These are phyloP conservation scores for Allolobophora icterica DNA, from an alignment of 2,888 invertebrate species.

Conservation along the genomic window DNA sequence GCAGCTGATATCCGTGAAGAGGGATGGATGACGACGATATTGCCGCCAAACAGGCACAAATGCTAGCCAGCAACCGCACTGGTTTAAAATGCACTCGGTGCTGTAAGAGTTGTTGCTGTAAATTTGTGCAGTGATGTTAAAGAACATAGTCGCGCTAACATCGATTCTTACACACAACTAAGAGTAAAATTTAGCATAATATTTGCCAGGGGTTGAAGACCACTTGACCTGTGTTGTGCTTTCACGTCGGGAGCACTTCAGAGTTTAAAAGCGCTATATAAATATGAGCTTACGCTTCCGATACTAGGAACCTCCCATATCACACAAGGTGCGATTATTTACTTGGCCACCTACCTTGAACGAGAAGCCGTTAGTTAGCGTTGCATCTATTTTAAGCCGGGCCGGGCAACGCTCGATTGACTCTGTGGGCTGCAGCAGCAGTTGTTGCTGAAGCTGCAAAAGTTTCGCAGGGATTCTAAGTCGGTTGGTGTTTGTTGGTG, in stretches of 20 bases:
- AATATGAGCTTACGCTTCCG: no score
- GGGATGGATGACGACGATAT: neutral
- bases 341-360: neutral
- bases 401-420: neutral
- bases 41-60: neutral
- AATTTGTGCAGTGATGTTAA: no score
- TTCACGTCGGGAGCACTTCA: no score
- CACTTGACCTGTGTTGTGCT: no score
- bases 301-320: neutral
- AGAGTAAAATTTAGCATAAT: no score
- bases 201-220: no score
- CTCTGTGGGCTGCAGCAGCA: neutral
- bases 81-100: neutral
- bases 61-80: neutral
- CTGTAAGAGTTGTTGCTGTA: neutral
- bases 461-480: neutral
- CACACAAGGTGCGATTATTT: neutral
- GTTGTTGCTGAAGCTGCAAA: constrained; percentile 5
- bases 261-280: no score
- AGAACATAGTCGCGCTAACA: no score
- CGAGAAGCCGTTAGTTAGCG: neutral
- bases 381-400: neutral
- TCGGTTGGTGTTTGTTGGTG: neutral
- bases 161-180: no score
- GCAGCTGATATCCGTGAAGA: neutral